Percentiles rank a stretch among this genome's conserved stretches.
These are phyloP conservation scores for Plebejus melissa DNA, from an alignment of 2,888 invertebrate species.

Conservation along the genomic window DNA sequence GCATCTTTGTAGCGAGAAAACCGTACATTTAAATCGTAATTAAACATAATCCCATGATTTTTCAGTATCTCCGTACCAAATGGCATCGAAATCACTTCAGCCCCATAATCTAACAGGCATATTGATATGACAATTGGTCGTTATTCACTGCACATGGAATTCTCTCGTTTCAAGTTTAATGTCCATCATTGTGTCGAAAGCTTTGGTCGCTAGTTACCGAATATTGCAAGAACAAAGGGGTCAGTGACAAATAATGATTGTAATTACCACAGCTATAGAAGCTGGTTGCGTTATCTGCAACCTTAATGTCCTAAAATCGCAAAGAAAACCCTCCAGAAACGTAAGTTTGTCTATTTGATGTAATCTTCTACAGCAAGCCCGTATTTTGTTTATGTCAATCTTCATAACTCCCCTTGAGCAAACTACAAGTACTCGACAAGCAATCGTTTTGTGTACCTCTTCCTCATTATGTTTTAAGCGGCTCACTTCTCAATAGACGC, in stretches of 20 bases:
- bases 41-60: too few species aligned
- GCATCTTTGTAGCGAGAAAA: not conserved
- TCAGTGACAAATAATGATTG: not conserved
- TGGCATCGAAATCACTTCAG: too few species aligned
- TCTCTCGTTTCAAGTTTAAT: not conserved
- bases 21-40: not conserved
- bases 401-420: not conserved
- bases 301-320: too few species aligned
- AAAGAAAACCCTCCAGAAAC: too few species aligned
- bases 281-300: not conserved
- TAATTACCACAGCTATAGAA: not conserved
- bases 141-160: not conserved
- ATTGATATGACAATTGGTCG: not conserved
- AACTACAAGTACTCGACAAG: not conserved
- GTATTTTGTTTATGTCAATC: conserved; percentile 5
- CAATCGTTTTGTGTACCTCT: not conserved
- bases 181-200: not conserved
- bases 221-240: not conserved
- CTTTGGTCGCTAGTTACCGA: not conserved
- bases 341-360: too few species aligned
- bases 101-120: too few species aligned
- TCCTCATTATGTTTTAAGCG: too few species aligned
- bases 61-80: not conserved
- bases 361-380: too few species aligned
- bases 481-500: too few species aligned